Percentiles rank a stretch among this genome's conserved stretches.
Conservation (phyloP, 2,113 vertebrate species). For the Hipposideros armiger region DNA sequence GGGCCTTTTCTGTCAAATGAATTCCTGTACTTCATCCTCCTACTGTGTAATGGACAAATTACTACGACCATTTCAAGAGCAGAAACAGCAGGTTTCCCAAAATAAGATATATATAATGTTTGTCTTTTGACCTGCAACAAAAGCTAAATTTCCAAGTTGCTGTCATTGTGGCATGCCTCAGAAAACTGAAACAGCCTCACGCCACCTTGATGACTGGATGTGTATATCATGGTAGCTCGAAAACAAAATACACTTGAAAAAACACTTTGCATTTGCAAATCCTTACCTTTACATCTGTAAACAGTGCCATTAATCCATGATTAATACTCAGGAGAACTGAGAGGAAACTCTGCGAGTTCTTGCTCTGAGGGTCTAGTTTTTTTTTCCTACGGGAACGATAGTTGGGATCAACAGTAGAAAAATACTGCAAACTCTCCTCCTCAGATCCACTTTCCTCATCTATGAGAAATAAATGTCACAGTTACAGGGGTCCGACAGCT, state of each 20-base stretch:
- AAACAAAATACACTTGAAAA: not conserved
- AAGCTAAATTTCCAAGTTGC: not conserved
- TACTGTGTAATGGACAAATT: not conserved
- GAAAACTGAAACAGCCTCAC: not conserved
- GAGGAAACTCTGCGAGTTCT: slow-evolving; percentile 95
- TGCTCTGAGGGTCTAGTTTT: slow-evolving; percentile 92
- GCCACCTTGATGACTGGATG: no score
- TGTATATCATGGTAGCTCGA: accelerated
- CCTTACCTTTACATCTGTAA: slow-evolving; percentile 94
- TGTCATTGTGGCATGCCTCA: accelerated
- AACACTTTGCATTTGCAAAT: not conserved
- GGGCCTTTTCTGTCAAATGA: not conserved
- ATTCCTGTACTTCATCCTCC: not conserved
- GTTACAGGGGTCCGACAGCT: not conserved
- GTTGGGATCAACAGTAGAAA: slow-evolving; percentile 92
- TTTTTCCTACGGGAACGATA: slow-evolving; percentile 94
- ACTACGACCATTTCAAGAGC: not conserved
- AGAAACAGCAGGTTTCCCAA: not conserved
- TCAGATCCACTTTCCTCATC: slow-evolving; percentile 99
- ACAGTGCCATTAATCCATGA: slow-evolving; percentile 94
- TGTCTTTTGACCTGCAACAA: not conserved
- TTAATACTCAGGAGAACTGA: slow-evolving; percentile 94
- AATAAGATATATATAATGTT: not conserved
- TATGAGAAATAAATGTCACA: slow-evolving; percentile 79
- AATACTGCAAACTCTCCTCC: slow-evolving; percentile 95